Base-by-base conservation (phyloP, 1,140 invertebrate genomes). In the Solenopsis fugax region DNA sequence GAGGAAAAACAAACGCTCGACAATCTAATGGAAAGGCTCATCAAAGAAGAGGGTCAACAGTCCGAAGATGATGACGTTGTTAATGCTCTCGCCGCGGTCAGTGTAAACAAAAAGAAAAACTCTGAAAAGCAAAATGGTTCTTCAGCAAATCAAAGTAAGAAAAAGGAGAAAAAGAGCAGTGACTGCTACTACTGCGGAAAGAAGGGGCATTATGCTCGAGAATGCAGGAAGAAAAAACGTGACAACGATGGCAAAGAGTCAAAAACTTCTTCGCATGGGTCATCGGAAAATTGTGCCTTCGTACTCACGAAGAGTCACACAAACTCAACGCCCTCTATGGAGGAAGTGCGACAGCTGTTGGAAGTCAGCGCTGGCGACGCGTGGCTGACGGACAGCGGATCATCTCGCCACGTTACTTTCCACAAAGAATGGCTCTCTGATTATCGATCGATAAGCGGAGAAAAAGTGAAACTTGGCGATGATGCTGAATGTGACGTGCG, bases 1-100 rank as follows among this genome's bases (percentile, higher is more conserved):
- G 45, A 45, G 13, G 85, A 71, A 41, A 77, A 5, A 18, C 85
- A 86, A 48, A 67, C 85, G 18, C 24, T 86, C 24, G 62, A 78
- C 13, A 86, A 86, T 34, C 18, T 86, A 6, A 16, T 37, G 34
- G 73, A 86, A 16, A 45, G 85, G 12, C 64, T 86, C 4, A 58
- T 86, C 24, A 73, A 41, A 10, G 64, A 86, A 21, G 75, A 78
- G 56, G 60, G 50, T 48, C 73, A 60, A 21, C 10, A 56, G 7
- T 58, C n/a, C 0, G 73, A 18, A 13, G 37, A 77, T 1, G 71
- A 73, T 9, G 50, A 54, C 34, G 10, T 18, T 18, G 13, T 29
- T 7, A 73, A 50, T 54, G 71, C 50, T 9, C 18, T 73, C 16
- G 71, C 71, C 71, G 24, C 52, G 1, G 18, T 73, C 2, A 67